Percentiles rank a stretch among this genome's conserved stretches.
These are phyloP conservation scores for Eurypyga helias DNA, from an alignment of 2,113 vertebrate genomes.

Conservation along the genomic window DNA sequence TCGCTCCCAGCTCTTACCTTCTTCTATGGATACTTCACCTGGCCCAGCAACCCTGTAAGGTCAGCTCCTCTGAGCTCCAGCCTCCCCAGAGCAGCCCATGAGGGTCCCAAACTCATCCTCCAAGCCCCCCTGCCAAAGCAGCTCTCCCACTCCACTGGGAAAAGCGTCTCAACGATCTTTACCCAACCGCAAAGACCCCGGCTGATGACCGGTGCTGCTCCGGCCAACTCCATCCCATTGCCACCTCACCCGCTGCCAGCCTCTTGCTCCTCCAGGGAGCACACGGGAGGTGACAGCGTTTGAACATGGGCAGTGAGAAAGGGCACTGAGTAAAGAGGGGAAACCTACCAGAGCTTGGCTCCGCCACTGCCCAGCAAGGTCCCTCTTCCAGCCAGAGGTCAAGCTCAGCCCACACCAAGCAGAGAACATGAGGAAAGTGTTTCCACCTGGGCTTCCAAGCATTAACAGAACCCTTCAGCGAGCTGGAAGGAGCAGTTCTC, in stretches of 20 bases:
- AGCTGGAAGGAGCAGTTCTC: not conserved
- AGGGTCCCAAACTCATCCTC: not conserved
- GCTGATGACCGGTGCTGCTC: fast-evolving
- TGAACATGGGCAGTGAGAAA: not conserved
- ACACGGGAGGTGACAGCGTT: fast-evolving
- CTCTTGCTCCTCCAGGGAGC: not conserved
- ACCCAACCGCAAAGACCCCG: not conserved
- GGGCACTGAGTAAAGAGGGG: not conserved
- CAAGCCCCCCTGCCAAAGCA: not conserved
- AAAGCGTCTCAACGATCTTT: not conserved
- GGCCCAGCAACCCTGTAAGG: not conserved
- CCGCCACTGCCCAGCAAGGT: not conserved
- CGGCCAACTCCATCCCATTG: not conserved
- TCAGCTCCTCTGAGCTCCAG: not conserved
- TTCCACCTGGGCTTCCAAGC: not conserved
- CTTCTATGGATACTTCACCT: fast-evolving
- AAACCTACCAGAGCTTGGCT: not conserved
- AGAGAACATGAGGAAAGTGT: not conserved
- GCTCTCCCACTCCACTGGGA: not conserved
- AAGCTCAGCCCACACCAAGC: not conserved
- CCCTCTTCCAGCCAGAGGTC: not conserved
- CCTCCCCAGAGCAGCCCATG: not conserved
- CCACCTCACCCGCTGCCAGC: not conserved
- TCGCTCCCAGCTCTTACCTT: not conserved
- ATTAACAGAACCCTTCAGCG: not conserved